phyloP scores from a whole-genome alignment of 2,113 vertebrate species.

The Eira barbara region DNA sequence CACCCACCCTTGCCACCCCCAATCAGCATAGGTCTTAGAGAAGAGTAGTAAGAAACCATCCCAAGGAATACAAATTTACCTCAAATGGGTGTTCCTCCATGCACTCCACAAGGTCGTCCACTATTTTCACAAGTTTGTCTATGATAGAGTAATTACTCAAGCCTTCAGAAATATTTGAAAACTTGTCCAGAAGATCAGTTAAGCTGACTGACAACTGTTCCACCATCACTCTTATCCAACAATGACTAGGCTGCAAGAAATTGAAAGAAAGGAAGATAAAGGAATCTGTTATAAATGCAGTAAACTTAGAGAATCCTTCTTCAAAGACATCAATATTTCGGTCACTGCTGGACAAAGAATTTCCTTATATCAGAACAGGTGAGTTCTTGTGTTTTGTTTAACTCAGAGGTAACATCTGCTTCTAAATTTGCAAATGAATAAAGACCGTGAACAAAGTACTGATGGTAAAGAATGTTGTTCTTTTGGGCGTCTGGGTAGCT shows the following conservation, averaged over 20 bases:
- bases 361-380: background rate
- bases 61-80: slow-evolving; percentile 72
- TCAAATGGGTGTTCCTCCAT: slow-evolving; percentile 78
- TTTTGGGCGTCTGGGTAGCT: background rate
- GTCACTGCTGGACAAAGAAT: background rate
- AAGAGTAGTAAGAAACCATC: background rate
- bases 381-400: background rate
- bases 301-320: background rate
- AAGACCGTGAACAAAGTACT: background rate
- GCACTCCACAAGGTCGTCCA: slow-evolving; percentile 84
- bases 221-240: slow-evolving; percentile 87
- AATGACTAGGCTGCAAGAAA: slow-evolving; percentile 84
- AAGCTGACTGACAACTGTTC: slow-evolving; percentile 83
- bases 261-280: slow-evolving; percentile 67
- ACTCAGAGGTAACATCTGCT: background rate
- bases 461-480: background rate
- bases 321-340: background rate
- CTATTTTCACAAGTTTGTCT: slow-evolving; percentile 86
- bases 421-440: slow-evolving; percentile 12
- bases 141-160: slow-evolving; percentile 88
- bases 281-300: background rate
- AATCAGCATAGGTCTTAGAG: background rate
- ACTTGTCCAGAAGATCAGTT: slow-evolving; percentile 84
- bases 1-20: background rate
- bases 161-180: slow-evolving; percentile 82